Percentiles rank a stretch among this genome's conserved stretches.
Evolutionary conservation across 2,113 vertebrate species (phyloP).

Genomic region (Pteropus alecto): DNA sequence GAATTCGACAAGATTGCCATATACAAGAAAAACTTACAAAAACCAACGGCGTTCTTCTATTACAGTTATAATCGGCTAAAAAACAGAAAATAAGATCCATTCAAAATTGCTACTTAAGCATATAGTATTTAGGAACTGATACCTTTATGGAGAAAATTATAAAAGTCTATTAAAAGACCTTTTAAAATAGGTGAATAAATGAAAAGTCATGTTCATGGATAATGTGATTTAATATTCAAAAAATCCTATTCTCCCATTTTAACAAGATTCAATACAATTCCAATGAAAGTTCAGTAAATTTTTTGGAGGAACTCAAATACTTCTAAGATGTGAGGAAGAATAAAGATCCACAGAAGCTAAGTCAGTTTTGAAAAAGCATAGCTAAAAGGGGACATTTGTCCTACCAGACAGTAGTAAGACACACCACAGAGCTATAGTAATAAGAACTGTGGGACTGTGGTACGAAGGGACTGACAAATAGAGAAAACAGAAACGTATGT

Average conservation of each 20-base stretch:
- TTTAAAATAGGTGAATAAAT: neutral
- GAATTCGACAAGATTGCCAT: neutral
- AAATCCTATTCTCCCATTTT: neutral
- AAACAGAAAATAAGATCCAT: neutral
- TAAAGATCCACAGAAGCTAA: neutral
- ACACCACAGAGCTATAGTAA: neutral
- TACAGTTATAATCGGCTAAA: neutral
- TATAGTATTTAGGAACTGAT: neutral
- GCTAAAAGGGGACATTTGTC: neutral
- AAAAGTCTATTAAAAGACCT: neutral
- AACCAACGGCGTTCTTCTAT: neutral
- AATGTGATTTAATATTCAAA: neutral
- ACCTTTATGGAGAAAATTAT: neutral
- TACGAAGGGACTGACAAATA: neutral
- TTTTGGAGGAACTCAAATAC: neutral
- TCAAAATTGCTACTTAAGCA: neutral
- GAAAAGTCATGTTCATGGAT: neutral
- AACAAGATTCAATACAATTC: neutral
- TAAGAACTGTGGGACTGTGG: neutral
- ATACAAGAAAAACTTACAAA: neutral
- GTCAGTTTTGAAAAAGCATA: slow-evolving; percentile 27
- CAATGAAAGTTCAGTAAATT: neutral
- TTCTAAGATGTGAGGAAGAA: neutral
- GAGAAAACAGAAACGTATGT: neutral
- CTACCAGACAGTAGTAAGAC: neutral